Evolutionary conservation across 2,888 invertebrate species (phyloP).

Genomic region (Aphrophora alni): DNA sequence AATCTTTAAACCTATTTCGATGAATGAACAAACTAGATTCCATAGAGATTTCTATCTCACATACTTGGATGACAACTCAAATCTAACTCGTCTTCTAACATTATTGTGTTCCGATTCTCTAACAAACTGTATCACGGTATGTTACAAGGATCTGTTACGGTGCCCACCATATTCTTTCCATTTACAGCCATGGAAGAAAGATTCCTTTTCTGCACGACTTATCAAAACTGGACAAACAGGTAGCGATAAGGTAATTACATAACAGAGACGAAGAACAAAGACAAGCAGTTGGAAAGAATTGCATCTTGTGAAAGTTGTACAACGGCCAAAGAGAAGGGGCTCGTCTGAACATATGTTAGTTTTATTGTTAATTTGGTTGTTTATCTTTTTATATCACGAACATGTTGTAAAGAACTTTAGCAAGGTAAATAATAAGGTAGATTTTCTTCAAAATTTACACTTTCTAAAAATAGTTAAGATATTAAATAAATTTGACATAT

Average conservation of each 20-base stretch:
- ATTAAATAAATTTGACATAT: too few species aligned
- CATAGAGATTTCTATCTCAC: too few species aligned
- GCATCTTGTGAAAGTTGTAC: not conserved
- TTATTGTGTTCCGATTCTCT: too few species aligned
- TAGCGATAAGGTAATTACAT: not conserved
- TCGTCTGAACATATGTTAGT: not conserved
- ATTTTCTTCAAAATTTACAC: too few species aligned
- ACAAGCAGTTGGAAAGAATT: not conserved
- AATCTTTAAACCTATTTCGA: too few species aligned
- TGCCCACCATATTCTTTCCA: not conserved
- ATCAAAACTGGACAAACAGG: not conserved
- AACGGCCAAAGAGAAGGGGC: not conserved
- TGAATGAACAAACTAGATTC: too few species aligned
- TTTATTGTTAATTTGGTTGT: not conserved
- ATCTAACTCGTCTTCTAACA: too few species aligned
- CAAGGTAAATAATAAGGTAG: too few species aligned
- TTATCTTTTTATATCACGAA: not conserved
- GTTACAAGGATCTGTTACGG: not conserved
- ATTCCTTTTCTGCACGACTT: not conserved
- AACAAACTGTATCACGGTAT: too few species aligned
- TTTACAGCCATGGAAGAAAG: not conserved
- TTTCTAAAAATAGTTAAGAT: too few species aligned
- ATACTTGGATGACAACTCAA: too few species aligned
- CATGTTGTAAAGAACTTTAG: too few species aligned
- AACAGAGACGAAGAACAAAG: not conserved